Evolutionary conservation across 1,140 invertebrate genomes (phyloP).

Genomic region (Drosophila triauraria): DNA sequence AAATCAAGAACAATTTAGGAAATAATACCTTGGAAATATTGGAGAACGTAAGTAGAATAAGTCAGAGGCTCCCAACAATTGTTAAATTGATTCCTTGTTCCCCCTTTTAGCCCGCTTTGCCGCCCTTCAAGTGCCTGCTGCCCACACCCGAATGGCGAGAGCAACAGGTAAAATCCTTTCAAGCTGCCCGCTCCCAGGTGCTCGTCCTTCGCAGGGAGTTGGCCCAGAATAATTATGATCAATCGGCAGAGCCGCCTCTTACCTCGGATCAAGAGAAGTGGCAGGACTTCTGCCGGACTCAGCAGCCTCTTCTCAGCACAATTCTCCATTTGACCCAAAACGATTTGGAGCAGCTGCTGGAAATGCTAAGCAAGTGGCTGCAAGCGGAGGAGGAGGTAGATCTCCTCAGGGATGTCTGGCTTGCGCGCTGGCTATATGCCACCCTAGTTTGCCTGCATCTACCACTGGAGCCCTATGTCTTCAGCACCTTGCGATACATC

Average conservation of each 20-base stretch:
- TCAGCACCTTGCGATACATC: conserved; percentile 71
- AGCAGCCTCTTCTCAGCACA: conserved; percentile 65
- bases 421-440: conserved; percentile 78
- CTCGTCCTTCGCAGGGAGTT: conserved; percentile 52
- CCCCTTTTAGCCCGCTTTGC: conserved; percentile 33
- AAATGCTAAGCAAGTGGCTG: conserved; percentile 72
- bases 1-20: conserved; percentile 31
- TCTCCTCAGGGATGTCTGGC: conserved; percentile 63
- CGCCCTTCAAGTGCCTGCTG: conserved; percentile 49
- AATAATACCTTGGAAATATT: conserved; percentile 23
- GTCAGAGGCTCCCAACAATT: rapidly evolving
- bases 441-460: conserved; percentile 72
- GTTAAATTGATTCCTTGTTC: background rate
- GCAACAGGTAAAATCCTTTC: conserved; percentile 61
- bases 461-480: conserved; percentile 77
- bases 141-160: conserved; percentile 76
- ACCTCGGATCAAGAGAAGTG: conserved; percentile 63
- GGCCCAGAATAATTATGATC: conserved; percentile 55
- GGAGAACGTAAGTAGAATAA: conserved; percentile 29
- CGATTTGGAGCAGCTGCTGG: conserved; percentile 68
- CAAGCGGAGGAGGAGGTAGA: conserved; percentile 58
- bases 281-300: conserved; percentile 63
- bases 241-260: conserved; percentile 63
- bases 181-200: conserved; percentile 55
- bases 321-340: conserved; percentile 68